Evolutionary conservation across 2,113 vertebrate species (phyloP), one percentile per base, ranked within the genome.

Genomic region (Indri indri): DNA sequence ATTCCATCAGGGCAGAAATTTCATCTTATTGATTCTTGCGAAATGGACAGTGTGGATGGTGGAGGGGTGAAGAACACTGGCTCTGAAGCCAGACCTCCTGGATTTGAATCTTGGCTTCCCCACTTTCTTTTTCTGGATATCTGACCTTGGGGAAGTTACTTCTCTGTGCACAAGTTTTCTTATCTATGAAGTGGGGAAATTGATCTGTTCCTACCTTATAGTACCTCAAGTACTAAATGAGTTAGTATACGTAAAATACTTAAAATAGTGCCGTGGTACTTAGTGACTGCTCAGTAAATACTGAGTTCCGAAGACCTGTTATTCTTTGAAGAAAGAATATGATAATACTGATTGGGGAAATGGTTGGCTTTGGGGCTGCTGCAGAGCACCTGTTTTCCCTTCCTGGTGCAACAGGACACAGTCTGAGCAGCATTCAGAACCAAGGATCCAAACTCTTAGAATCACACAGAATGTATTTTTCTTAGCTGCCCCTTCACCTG

Each of bases 401-500:
- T 81, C 54, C 30, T 6, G 2, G 20, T 94, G 27, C 4, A 45
- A 32, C 8, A 94, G 50, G 70, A 66, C 65, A 89, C 25, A 86
- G 10, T 11, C 8, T 63, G 45, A 76, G 42, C 32, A 47, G 25
- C 74, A 20, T 89, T 91, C 34, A n/a, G 74, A 80, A 27, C 0
- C 34, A 34, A 57, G 34, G 5, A 42, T 63, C n/a, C 9, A 14
- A 82, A 54, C 47, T 85, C 88, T 73, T 2, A 34, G 13, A 8
- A 6, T 82, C 90, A 45, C 7, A 34, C 34, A 73, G 18, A 79
- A 89, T 87, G 25, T 34, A 8, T 84, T 95, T 91, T 90, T 85
- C 74, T 90, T 30, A 63, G 61, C 85, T 70, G 54, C 50, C 66
- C 92, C 40, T 95, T 97, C 70, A 86, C 89, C 91, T 74, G 57